These are phyloP conservation scores for Mellivora capensis DNA, from an alignment of 2,113 vertebrate genomes.

Conservation along the genomic window DNA sequence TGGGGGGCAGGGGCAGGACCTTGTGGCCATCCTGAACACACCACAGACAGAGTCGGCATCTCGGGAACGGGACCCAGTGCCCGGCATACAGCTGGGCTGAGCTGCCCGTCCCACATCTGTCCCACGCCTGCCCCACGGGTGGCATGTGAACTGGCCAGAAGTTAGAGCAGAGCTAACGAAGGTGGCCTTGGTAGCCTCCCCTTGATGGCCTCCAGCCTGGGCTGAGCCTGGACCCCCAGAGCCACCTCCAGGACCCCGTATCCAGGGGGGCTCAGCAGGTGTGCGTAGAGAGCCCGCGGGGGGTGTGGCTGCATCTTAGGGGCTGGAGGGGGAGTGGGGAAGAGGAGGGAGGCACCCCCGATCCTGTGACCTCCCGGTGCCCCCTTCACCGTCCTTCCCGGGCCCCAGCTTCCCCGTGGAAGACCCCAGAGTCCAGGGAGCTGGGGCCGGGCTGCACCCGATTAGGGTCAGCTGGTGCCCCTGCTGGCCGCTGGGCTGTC, in stretches of 20 bases:
- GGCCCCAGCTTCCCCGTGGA: not conserved
- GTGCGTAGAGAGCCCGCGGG: fast-evolving
- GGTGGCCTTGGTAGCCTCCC: not conserved
- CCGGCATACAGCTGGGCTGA: fast-evolving
- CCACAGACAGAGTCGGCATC: fast-evolving
- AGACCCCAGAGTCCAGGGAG: not conserved
- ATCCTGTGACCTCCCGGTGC: fast-evolving
- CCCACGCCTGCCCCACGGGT: fast-evolving
- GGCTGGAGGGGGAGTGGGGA: not conserved
- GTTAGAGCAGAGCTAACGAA: fast-evolving
- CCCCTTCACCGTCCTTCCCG: too few species aligned
- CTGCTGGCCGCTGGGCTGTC: fast-evolving
- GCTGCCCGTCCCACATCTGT: too few species aligned
- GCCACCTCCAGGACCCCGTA: not conserved
- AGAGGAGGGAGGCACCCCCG: not conserved
- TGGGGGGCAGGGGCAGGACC: not conserved
- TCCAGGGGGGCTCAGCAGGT: not conserved
- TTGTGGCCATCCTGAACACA: fast-evolving
- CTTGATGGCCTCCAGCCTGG: not conserved
- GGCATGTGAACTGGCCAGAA: not conserved
- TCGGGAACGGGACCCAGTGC: not conserved
- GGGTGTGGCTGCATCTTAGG: fast-evolving
- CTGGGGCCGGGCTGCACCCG: fast-evolving
- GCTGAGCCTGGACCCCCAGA: not conserved
- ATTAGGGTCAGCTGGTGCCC: not conserved